Evolutionary conservation across 2,113 vertebrate species (phyloP).

Genomic region (Xenopus borealis): DNA sequence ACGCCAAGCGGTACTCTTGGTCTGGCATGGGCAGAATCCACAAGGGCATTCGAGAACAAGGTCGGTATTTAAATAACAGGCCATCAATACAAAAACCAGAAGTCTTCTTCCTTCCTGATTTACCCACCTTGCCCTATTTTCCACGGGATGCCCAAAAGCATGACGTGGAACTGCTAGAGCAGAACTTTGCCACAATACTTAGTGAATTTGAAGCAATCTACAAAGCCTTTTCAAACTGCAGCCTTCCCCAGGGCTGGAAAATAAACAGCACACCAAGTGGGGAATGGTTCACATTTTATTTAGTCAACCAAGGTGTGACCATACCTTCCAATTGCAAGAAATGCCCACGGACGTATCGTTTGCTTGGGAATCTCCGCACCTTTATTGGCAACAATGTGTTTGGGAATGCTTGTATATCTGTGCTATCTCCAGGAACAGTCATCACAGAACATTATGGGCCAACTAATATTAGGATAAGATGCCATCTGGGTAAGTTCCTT

Average conservation of each 20-base stretch:
- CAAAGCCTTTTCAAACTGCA: constrained; percentile 81
- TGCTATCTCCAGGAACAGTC: constrained; percentile 86
- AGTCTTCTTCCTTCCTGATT: constrained; percentile 93
- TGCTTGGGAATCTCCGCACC: constrained; percentile 92
- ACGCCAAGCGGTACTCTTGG: constrained; percentile 98
- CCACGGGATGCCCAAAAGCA: constrained; percentile 92
- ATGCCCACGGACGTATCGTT: constrained; percentile 91
- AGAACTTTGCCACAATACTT: constrained; percentile 87
- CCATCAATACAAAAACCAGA: constrained; percentile 93
- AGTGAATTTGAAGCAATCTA: constrained; percentile 91
- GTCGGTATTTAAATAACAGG: constrained; percentile 80
- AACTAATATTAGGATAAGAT: constrained; percentile 93
- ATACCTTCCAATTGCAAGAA: constrained; percentile 89
- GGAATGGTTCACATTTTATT: constrained; percentile 93
- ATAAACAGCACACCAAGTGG: constrained; percentile 86
- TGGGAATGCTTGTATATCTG: constrained; percentile 93
- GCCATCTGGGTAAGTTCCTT: constrained; percentile 78
- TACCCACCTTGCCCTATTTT: constrained; percentile 89
- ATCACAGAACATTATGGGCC: constrained; percentile 93
- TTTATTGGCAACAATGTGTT: constrained; percentile 97
- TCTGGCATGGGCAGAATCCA: constrained; percentile 96
- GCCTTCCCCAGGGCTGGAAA: constrained; percentile 89
- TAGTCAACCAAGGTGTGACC: constrained; percentile 92
- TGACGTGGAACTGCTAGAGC: constrained; percentile 91
- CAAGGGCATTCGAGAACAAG: constrained; percentile 91